Conservation (phyloP, 1,140 invertebrate genomes). For the Lamellibrachia luymesi region DNA sequence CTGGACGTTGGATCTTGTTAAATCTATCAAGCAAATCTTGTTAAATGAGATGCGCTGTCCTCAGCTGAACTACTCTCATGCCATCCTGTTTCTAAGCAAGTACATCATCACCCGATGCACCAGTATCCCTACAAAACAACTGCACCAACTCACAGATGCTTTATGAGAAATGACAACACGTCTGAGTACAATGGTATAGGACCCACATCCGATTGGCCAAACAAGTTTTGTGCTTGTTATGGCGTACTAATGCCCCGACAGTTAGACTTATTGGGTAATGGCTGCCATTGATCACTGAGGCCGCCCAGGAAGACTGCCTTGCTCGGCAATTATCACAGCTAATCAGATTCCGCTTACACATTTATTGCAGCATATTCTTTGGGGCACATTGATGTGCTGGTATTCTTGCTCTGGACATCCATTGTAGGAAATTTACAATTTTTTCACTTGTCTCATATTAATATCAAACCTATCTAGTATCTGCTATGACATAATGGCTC, state of each 20-base stretch:
- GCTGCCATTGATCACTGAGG: not conserved
- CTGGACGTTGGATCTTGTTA: too few relatives aligned
- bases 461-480: too few relatives aligned
- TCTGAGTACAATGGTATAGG: not conserved
- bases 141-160: too few relatives aligned
- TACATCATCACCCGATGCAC: not conserved
- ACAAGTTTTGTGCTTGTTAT: not conserved
- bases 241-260: not conserved
- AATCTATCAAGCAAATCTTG: not conserved
- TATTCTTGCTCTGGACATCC: not conserved
- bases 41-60: not conserved
- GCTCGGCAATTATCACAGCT: not conserved
- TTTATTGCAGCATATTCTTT: not conserved
- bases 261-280: slow-evolving; percentile 1
- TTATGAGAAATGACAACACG: not conserved
- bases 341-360: not conserved
- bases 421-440: not conserved
- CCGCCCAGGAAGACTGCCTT: not conserved
- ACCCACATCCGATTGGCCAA: not conserved
- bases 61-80: not conserved
- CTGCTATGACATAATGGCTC: too few relatives aligned
- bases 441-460: too few relatives aligned
- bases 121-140: not conserved
- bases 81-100: not conserved
- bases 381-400: not conserved